Percentiles rank a stretch among this genome's conserved stretches.
Evolutionary conservation across 2,113 vertebrate species (phyloP).

Genomic region (Murina feae): DNA sequence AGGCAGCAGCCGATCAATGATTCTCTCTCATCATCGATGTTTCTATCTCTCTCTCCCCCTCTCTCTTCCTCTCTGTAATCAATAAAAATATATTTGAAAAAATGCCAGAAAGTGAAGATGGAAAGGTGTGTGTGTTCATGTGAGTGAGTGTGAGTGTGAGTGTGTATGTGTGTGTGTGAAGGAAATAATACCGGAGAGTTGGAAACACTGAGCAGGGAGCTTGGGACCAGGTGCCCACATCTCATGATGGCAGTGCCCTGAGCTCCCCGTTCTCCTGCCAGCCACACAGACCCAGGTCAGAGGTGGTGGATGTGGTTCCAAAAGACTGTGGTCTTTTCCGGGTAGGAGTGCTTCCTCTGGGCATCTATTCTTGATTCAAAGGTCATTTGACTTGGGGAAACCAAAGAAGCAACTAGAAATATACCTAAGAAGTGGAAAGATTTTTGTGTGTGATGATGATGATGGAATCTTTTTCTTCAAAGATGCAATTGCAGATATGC

Average conservation of each 20-base stretch:
- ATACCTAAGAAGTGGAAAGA: not conserved
- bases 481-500: not conserved
- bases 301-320: not conserved
- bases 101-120: not conserved
- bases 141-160: not conserved
- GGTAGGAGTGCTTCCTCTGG: not conserved
- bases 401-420: not conserved
- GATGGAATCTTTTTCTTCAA: not conserved
- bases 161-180: not conserved
- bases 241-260: rapidly evolving
- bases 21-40: too few relatives aligned
- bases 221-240: too few relatives aligned
- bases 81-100: too few relatives aligned
- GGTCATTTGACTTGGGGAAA: not conserved
- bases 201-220: not conserved
- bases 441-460: not conserved
- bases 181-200: not conserved
- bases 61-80: too few relatives aligned
- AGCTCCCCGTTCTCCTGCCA: not conserved
- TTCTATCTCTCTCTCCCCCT: too few relatives aligned
- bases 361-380: not conserved
- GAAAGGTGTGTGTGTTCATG: not conserved
- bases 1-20: too few relatives aligned
- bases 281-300: not conserved
- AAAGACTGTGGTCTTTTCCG: not conserved